Conservation (phyloP, 2,888 invertebrate species). For the Achlya flavicornis region DNA sequence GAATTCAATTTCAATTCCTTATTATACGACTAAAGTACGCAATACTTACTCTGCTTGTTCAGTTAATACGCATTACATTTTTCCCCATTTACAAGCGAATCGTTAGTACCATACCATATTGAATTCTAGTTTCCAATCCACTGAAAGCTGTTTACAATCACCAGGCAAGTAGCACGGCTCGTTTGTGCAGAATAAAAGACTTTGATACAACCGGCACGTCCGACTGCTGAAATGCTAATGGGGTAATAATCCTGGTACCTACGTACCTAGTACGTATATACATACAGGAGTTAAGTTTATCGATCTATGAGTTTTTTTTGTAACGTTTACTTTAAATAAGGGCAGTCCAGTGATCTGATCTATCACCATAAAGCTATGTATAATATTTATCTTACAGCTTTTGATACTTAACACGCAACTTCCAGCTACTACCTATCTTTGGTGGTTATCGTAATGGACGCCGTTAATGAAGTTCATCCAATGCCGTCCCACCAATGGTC, state of each 20-base stretch:
- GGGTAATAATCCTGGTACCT: constrained; percentile 21
- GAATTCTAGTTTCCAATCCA: constrained; percentile 48
- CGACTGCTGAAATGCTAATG: constrained; percentile 32
- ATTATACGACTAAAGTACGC: not conserved
- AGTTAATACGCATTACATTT: constrained; percentile 14
- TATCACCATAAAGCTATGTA: too few species aligned
- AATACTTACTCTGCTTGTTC: not conserved
- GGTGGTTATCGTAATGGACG: too few species aligned
- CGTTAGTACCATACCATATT: constrained; percentile 24
- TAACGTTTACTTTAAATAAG: not conserved
- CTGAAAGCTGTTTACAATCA: constrained; percentile 44
- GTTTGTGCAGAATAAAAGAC: constrained; percentile 39
- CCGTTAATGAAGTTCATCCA: too few species aligned
- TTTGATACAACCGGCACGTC: constrained; percentile 13
- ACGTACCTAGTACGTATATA: not conserved
- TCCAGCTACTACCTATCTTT: too few species aligned
- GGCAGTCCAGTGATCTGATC: not conserved
- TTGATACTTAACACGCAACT: too few species aligned
- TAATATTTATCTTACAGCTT: too few species aligned
- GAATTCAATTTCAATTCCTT: not conserved
- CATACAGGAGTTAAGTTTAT: not conserved
- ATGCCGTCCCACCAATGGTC: too few species aligned
- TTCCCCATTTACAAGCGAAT: constrained; percentile 15
- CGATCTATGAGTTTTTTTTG: not conserved
- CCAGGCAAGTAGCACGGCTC: constrained; percentile 33